These are phyloP conservation scores for Epinephelus lanceolatus DNA, from an alignment of 2,113 vertebrate species.

Conservation along the genomic window DNA sequence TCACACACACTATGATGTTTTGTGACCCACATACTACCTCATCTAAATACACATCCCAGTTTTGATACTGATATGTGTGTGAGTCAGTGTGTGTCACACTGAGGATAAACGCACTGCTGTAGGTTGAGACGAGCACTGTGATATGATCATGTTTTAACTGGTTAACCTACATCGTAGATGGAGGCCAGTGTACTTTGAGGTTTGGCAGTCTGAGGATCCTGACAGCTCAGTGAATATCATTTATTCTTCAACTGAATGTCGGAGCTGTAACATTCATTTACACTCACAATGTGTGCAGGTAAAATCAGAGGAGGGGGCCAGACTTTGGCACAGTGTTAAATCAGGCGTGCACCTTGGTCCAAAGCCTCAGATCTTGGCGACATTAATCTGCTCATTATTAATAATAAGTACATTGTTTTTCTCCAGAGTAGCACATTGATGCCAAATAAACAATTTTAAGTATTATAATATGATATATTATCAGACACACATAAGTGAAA, in stretches of 20 bases:
- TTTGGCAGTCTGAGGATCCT: not conserved
- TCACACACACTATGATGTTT: constrained; percentile 55
- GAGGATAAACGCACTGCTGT: not conserved
- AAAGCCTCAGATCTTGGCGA: too few relatives aligned
- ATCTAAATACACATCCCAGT: constrained; percentile 44
- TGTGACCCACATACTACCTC: constrained; percentile 71
- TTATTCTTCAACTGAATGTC: not conserved
- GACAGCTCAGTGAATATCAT: not conserved
- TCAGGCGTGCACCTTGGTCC: too few relatives aligned
- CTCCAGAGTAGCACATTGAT: not conserved
- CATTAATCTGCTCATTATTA: not conserved
- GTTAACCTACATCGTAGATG: constrained; percentile 4
- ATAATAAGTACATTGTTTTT: too few relatives aligned
- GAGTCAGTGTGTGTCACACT: not conserved
- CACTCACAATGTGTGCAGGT: not conserved
- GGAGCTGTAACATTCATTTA: not conserved
- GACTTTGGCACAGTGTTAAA: too few relatives aligned
- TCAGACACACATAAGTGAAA: too few relatives aligned
- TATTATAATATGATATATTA: not conserved
- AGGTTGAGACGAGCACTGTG: not conserved
- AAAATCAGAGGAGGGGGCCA: not conserved
- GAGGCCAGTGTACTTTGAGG: not conserved
- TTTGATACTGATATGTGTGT: constrained; percentile 19
- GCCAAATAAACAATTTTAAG: not conserved
- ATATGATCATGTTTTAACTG: not conserved